Evolutionary conservation across 1,140 invertebrate genomes (phyloP), one percentile per base, ranked within the genome.

Genomic region (Caenorhabditis briggsae): DNA sequence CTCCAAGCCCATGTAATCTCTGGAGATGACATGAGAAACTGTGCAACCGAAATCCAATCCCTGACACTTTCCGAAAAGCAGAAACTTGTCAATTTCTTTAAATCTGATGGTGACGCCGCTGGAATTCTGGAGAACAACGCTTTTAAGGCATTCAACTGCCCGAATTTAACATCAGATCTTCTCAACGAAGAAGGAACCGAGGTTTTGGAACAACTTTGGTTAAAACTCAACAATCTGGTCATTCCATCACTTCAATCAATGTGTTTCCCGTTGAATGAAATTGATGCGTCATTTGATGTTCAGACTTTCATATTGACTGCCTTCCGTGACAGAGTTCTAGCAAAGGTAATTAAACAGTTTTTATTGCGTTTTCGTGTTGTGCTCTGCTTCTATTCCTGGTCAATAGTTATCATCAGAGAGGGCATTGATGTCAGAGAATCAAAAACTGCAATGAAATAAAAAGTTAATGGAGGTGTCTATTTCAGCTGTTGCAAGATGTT

Each of bases 401-500:
- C 43, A 48, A 5, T 70, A 46, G 41, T 70, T 70, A 70, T 70
- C 25, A 20, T 58, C 18, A 58, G 16, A 46, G 18, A 50, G 70
- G 8, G 46, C 12, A 25, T 50, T 50, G 46, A 78, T 78, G 70
- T 78, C 70, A 78, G 43, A 23, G 23, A 78, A 50, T 14, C 70
- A 78, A 78, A 78, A 50, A 78, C 43, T 20, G 70, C 2, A 50
- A n/a, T 46, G n/a, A 23, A 78, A 41, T 50, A 12, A 20, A 50
- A 23, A 53, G 7, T 20, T 11, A 23, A 12, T 11, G 23, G 25
- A 61, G 46, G 16, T 78, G 46, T 50, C 43, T 48, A 50, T 78
- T 78, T 78, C 70, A 78, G 70, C 70, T 78, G 8, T 53, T 78
- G 46, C 70, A 78, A 78, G 70, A 78, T 78, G 70, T 53, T 78